Evolutionary conservation across 1,140 invertebrate species (phyloP), one percentile per base, ranked within the genome.

Genomic region (Leptinotarsa undecemlineata): DNA sequence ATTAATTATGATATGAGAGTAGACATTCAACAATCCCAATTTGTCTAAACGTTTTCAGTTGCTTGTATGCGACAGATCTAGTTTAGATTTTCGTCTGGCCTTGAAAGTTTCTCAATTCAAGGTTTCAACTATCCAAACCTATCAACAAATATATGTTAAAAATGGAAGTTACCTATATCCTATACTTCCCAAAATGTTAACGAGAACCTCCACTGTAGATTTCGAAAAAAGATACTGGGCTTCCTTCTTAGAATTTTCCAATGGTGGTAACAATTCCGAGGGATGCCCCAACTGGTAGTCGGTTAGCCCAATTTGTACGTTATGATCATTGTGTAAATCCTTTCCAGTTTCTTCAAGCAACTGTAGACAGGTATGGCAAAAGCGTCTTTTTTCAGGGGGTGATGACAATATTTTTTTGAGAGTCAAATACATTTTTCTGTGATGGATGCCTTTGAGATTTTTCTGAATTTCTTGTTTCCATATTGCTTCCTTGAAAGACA

Each of bases 201-300:
- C 78, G 26, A 92, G 85, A 62, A 90, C 88, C 60, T 86, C 78
- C 15, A 89, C 86, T 67, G 91, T 86, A 71, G 85, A 84, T 69
- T 88, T 83, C 0, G 89, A 87, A 85, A 94, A 94, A 60, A 93
- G 88, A 84, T 91, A 94, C 84, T 94, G 93, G 61, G 93, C 93
- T 85, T 93, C 92, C 70, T 90, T 91, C 82, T 92, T 92, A 2
- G 90, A 86, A 81, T 92, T 87, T 20, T 89, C 86, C 13, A 91
- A 79, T 4, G 92, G 89, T 79, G 85, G 86, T 11, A 94, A 80
- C 62, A 92, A 83, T 78, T 86, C 84, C 11, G 90, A 89, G 14
- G 92, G 92, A 82, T 88, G 84, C 42, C 74, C 76, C 74, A 92
- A 80, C 68, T 87, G 79, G 75, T 87, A 74, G 80, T 90, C 85